Percentiles rank a stretch among this genome's conserved stretches.
Conservation (phyloP, 1,140 invertebrate species). For the Heliconius nattereri region DNA sequence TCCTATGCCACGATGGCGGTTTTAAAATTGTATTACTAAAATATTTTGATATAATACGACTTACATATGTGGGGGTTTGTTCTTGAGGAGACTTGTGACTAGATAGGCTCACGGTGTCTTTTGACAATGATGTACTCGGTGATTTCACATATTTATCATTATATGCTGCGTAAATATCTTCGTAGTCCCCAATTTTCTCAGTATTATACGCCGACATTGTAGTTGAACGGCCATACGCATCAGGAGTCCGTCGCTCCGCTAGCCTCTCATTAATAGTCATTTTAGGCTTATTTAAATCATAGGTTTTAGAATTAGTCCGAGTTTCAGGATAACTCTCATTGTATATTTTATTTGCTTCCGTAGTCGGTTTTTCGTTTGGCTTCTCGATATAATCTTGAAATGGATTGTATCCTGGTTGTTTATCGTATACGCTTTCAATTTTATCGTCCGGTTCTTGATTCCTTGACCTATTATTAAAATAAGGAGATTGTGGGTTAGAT, state of each 20-base stretch:
- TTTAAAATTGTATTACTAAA: not conserved
- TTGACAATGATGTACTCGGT: slow-evolving; percentile 58
- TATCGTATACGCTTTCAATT: slow-evolving; percentile 61
- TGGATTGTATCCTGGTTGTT: slow-evolving; percentile 62
- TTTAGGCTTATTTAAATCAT: slow-evolving; percentile 57
- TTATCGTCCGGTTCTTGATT: slow-evolving; percentile 66
- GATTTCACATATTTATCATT: slow-evolving; percentile 67
- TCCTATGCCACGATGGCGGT: too few species aligned
- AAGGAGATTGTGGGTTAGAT: slow-evolving; percentile 72
- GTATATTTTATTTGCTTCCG: slow-evolving; percentile 39
- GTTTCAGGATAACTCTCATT: slow-evolving; percentile 58
- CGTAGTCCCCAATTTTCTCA: slow-evolving; percentile 86
- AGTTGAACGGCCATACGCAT: slow-evolving; percentile 88
- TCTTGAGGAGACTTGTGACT: slow-evolving; percentile 62
- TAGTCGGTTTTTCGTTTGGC: slow-evolving; percentile 21
- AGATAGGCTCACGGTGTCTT: slow-evolving; percentile 60
- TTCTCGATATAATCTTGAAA: slow-evolving; percentile 62
- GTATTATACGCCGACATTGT: slow-evolving; percentile 73
- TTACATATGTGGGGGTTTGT: slow-evolving; percentile 57
- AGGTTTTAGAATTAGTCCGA: slow-evolving; percentile 49
- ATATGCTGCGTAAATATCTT: slow-evolving; percentile 86
- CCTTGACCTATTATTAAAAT: slow-evolving; percentile 75
- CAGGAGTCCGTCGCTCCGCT: slow-evolving; percentile 88
- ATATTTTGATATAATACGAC: slow-evolving; percentile 29
- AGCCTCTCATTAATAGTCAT: slow-evolving; percentile 67